Evolutionary conservation across 2,888 invertebrate genomes (phyloP).

Genomic region (Apantesis nais): DNA sequence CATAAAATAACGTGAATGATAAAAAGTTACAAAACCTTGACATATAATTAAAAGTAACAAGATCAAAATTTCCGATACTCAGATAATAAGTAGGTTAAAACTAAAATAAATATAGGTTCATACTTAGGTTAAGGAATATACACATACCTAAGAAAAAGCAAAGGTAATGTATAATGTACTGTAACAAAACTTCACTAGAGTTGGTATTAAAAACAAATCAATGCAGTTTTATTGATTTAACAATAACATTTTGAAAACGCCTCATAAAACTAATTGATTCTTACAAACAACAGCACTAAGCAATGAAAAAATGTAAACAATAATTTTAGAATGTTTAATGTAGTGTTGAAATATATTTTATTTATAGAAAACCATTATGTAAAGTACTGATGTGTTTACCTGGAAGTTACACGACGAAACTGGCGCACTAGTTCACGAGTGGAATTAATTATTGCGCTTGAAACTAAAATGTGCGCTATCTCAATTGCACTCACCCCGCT

Average conservation of each 20-base stretch:
- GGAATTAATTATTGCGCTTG: too few relatives aligned
- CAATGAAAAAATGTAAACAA: conserved; percentile 22
- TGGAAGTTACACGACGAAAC: too few relatives aligned
- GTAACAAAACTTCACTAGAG: conserved; percentile 24
- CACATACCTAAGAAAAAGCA: background rate
- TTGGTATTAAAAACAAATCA: too few relatives aligned
- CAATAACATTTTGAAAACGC: conserved; percentile 27
- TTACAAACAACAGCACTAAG: conserved; percentile 21
- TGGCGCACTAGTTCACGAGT: too few relatives aligned
- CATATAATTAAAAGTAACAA: background rate
- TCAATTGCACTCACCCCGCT: too few relatives aligned
- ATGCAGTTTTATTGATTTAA: background rate
- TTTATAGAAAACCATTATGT: conserved; percentile 6
- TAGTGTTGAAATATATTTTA: conserved; percentile 10
- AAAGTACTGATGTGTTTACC: background rate
- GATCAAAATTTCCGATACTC: background rate
- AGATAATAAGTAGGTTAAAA: too few relatives aligned
- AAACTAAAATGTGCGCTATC: too few relatives aligned
- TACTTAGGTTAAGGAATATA: too few relatives aligned
- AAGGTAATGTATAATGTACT: conserved; percentile 10
- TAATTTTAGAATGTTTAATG: background rate
- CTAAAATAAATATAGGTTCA: too few relatives aligned
- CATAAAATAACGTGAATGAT: too few relatives aligned
- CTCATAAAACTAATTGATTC: conserved; percentile 44
- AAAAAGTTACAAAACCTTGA: too few relatives aligned